Base-by-base conservation (phyloP, 2,113 vertebrate species). In the Micromys minutus region DNA sequence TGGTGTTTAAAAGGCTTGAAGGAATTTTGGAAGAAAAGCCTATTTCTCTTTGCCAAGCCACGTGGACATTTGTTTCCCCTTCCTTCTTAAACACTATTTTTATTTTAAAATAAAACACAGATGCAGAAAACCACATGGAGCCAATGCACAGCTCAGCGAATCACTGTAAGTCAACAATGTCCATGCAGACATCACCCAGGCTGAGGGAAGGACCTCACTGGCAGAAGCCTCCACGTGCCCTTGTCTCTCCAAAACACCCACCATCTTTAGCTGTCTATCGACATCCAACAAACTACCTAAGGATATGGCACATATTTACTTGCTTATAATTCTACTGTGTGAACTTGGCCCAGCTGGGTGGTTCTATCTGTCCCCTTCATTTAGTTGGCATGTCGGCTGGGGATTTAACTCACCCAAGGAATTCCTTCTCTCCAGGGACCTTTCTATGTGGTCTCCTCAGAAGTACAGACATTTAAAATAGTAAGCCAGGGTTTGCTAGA, bases 11-110 rank as follows among this genome's bases (percentile, higher is more conserved):
- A 36, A 76, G 45, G 59, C 88, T 83, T 93, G 85, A 83, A 91
- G 87, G 71, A 94, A 94, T 92, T 94, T 96, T 96, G 88, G 92
- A 96, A 87, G 85, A 96, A 93, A 69, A 79, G 9, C 75, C 57
- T 86, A 79, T 55, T 45, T 94, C 22, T 95, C 42, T 65, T 1
- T 97, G 93, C 93, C 95, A 96, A 92, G 80, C 29, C 90, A 92
- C 50, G 72, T 91, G 92, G 39, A 77, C 83, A 21, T 52, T 91
- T 96, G 90, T 96, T 93, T 39, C 36, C 61, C 76, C 91, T 96
- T 89, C 26, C 65, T 89, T 65, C 88, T 80, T 36, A 65, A 89
- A 93, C 88, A 84, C 7, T 52, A 63, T 93, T 89, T 91, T 96
- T 90, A 87, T 94, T 95, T 91, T 87, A 93, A 97, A 95, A 90